A percentile compares a stretch with the other conserved stretches of the same genome.
These are phyloP conservation scores for Chrysochloris asiatica DNA, from an alignment of 2,113 vertebrate genomes.

Conservation along the genomic window DNA sequence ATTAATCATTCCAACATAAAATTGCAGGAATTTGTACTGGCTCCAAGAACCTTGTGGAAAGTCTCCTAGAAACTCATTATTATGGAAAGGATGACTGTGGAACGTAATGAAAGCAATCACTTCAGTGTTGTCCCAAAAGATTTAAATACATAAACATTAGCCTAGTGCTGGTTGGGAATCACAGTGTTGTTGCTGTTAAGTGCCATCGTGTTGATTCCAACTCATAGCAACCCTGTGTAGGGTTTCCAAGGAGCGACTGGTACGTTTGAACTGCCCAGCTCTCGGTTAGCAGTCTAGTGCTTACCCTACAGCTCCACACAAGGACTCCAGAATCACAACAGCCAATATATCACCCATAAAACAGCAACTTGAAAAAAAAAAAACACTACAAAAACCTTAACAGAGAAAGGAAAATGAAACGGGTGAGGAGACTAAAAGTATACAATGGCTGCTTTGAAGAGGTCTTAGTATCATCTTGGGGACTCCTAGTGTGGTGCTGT, in stretches of 20 bases:
- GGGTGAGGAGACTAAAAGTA: not conserved
- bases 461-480: not conserved
- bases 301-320: too few relatives aligned
- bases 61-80: not conserved
- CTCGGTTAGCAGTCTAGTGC: too few relatives aligned
- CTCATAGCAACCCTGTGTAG: too few relatives aligned
- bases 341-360: constrained; percentile 33
- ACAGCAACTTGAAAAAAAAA: not conserved
- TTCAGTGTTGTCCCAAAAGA: constrained; percentile 21
- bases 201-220: too few relatives aligned
- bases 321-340: too few relatives aligned
- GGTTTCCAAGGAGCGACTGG: too few relatives aligned
- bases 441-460: not conserved
- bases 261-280: too few relatives aligned
- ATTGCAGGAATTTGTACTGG: not conserved
- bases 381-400: not conserved
- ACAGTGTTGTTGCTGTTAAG: too few relatives aligned
- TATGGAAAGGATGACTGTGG: not conserved
- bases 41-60: not conserved
- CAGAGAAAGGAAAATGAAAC: not conserved
- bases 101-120: not conserved
- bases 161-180: constrained; percentile 27
- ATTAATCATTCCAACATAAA: constrained; percentile 46
- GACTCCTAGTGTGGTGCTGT: too few relatives aligned
- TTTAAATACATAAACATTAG: constrained; percentile 25